phyloP scores from a whole-genome alignment of 2,888 invertebrate species.

The Melipona bicolor region DNA sequence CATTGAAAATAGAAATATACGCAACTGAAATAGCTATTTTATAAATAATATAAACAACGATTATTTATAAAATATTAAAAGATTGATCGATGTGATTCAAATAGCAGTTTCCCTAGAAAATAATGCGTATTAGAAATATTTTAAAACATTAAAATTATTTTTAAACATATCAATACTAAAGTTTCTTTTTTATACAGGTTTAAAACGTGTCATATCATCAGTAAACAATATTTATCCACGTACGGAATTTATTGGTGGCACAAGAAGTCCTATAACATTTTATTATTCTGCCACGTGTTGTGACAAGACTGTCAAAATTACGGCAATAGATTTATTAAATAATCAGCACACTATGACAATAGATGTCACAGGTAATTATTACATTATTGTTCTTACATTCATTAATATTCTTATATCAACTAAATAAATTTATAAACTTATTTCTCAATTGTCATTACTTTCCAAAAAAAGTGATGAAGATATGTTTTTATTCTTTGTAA shows the following conservation, averaged over 20 bases:
- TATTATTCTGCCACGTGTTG: conserved; percentile 91
- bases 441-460: neutral
- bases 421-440: conserved; percentile 16
- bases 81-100: too few relatives aligned
- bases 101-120: too few relatives aligned
- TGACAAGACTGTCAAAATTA: conserved; percentile 88
- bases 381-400: neutral
- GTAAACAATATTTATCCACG: conserved; percentile 87
- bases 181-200: conserved; percentile 69
- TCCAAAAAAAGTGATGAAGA: neutral
- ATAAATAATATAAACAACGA: too few relatives aligned
- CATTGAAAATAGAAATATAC: too few relatives aligned
- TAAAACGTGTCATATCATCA: conserved; percentile 78
- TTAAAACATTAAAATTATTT: neutral
- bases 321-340: conserved; percentile 89
- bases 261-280: conserved; percentile 88
- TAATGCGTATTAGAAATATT: too few relatives aligned
- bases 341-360: conserved; percentile 88
- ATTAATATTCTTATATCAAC: neutral
- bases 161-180: neutral
- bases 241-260: conserved; percentile 88
- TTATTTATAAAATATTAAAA: too few relatives aligned
- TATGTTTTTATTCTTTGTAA: neutral
- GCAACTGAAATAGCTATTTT: too few relatives aligned
- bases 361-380: conserved; percentile 86